Conservation (phyloP, 1,140 invertebrate species). For the Drosophila arizonae region DNA sequence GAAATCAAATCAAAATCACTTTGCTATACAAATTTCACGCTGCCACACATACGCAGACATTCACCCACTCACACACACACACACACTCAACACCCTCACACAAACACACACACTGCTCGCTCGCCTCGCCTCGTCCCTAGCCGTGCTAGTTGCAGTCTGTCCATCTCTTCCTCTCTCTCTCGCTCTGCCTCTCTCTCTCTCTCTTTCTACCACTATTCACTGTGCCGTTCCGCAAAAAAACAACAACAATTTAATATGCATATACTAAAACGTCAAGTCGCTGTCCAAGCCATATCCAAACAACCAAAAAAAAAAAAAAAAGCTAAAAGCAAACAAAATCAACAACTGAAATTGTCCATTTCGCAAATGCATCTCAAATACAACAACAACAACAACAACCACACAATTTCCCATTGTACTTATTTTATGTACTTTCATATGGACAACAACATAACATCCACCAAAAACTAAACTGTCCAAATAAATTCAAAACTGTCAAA, state of each 20-base stretch:
- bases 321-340: conserved; percentile 20
- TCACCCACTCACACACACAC: conserved; percentile 10
- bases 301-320: conserved; percentile 32
- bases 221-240: conserved; percentile 46
- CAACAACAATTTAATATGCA: conserved; percentile 55
- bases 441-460: conserved; percentile 42
- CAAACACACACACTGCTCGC: conserved; percentile 44
- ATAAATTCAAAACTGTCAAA: conserved; percentile 47
- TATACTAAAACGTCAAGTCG: conserved; percentile 77
- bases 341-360: conserved; percentile 47
- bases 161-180: conserved; percentile 13
- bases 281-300: conserved; percentile 48
- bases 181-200: conserved; percentile 14
- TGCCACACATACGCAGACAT: conserved; percentile 46
- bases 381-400: conserved; percentile 26
- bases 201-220: conserved; percentile 18
- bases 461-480: conserved; percentile 35
- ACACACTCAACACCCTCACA: conserved; percentile 20
- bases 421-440: conserved; percentile 69
- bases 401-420: conserved; percentile 48
- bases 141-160: conserved; percentile 27
- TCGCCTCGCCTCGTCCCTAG: conserved; percentile 44
- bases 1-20: conserved; percentile 49
- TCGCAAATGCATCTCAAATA: conserved; percentile 70
- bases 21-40: conserved; percentile 54